A percentile compares a stretch with the other conserved stretches of the same genome.
Conservation (phyloP, 64 coral and sea anemone species). For the Montipora efflorescens region DNA sequence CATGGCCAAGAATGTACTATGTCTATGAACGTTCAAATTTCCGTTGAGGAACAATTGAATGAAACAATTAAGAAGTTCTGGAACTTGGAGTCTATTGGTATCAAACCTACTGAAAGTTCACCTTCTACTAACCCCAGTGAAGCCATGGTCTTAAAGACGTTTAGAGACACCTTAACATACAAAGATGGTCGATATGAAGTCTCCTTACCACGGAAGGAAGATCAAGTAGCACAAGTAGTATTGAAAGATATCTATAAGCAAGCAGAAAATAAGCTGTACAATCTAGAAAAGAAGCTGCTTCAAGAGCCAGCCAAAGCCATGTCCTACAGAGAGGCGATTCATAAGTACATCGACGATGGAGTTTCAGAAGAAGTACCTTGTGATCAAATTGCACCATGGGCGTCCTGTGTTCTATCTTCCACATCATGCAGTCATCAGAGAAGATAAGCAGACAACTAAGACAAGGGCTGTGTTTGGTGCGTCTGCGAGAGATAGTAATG, state of each 20-base stretch:
- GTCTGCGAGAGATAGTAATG: constrained; percentile 13
- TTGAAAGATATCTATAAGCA: constrained; percentile 12
- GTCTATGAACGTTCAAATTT: background rate
- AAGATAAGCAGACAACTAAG: constrained; percentile 49
- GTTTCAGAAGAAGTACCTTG: constrained; percentile 21
- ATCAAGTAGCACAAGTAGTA: background rate
- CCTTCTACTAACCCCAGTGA: background rate
- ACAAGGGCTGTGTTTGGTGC: constrained; percentile 31
- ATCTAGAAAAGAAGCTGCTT: constrained; percentile 25
- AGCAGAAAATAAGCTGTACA: constrained; percentile 6
- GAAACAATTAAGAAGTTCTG: background rate
- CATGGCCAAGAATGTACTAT: background rate
- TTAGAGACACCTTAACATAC: background rate
- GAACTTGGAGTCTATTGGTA: constrained; percentile 26
- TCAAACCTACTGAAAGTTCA: background rate
- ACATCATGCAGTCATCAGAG: constrained; percentile 27
- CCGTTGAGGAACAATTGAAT: constrained; percentile 1
- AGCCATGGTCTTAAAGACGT: background rate
- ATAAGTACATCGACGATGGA: background rate
- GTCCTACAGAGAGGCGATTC: background rate
- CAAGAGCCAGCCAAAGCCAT: constrained; percentile 3
- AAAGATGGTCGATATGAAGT: constrained; percentile 37
- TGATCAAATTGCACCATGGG: background rate
- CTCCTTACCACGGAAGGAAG: constrained; percentile 30
- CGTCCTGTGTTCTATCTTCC: constrained; percentile 32